Base-by-base conservation (phyloP, 2,888 invertebrate species). In the Oeneis ivallda region DNA sequence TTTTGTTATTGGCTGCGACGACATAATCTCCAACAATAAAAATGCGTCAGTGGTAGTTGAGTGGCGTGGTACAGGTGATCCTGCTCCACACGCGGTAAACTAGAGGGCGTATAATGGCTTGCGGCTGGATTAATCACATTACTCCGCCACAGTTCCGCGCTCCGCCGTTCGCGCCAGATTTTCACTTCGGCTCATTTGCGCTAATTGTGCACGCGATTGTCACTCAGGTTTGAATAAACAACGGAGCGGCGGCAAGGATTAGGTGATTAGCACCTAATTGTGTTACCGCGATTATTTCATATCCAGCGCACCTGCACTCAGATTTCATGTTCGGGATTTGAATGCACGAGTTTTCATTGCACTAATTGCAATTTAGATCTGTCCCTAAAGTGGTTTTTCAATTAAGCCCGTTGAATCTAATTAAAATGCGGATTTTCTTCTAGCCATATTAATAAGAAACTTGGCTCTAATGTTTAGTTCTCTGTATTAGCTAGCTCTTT, bases 221-320 rank as follows among this genome's bases (percentile, higher is more conserved):
- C 92, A 91, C 91, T 91, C 91, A 87, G 90, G 88, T 85, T 86
- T 90, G 89, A 91, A 91, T 91, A 91, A 92, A 91, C 92, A 91
- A 90, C 88, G 85, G 85, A 83, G 84, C 86, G 79, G 83, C 84
- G 77, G 87, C 89, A 87, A 91, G 92, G 91, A 91, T 92, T 92
- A 92, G 90, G 87, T 90, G 90, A 92, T 92, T 92, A 92, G 85
- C 83, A 84, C 84, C 78, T 91, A 92, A 92, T 92, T 91, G 87
- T 78, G 86, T 92, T 91, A 90, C 86, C 86, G 81, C 89, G 86
- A 87, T 90, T 89, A 89, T 91, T 89, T 87, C 89, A 87, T 84
- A 83, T 85, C 83, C 80, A 80, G 85, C 80, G 83, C 65, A 70
- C 65, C 70, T 86, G 85, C 88, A 88, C 82, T 85, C 87, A 85